Base-by-base conservation (phyloP, 2,113 vertebrate species). In the Scophthalmus maximus region DNA sequence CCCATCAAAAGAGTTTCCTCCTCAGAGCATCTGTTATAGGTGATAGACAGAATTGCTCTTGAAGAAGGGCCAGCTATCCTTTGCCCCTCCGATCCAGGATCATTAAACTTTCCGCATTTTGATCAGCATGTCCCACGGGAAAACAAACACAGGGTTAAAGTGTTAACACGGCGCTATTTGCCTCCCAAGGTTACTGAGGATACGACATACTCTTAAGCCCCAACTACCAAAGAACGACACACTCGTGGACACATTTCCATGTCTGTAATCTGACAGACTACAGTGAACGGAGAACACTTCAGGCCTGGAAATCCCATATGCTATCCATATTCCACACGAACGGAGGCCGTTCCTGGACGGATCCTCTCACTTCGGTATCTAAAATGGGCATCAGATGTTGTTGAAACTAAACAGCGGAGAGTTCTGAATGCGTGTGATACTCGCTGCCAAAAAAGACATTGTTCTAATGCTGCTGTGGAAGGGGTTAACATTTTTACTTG, bases 141-240 rank as follows among this genome's bases (percentile, higher is more conserved):
- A 91, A 86, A 88, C 75, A 90, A 91, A 87, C 88, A 82, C 55
- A 72, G 83, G 85, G 87, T 87, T 86, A 79, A 82, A 86, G 79
- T 79, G 82, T 89, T 89, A 76, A 25, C 18, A 85, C 83, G 73
- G 81, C 88, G 88, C 85, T 89, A 85, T 91, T 90, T 88, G 76
- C 81, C 89, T n/a, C 82, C 15, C 23, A 26, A 79, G 87, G 53
- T 56, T 9, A 20, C 18, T 72, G 46, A 49, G 65, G 82, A 73
- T 85, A 23, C 78, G 78, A 47, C 72, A 81, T 65, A 77, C 71
- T 80, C 68, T n/a, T 68, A 81, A 76, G 55, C 52, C 67, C 70
- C 27, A 29, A 50, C 42, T 46, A n/a, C 42, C 11, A 8, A 46
- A 47, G 29, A 44, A 18, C 46, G n/a, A 46, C 53, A 70, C 64